Base-by-base conservation (phyloP, 2,797 vertebrate genomes). In the Setipinna tenuifilis region DNA sequence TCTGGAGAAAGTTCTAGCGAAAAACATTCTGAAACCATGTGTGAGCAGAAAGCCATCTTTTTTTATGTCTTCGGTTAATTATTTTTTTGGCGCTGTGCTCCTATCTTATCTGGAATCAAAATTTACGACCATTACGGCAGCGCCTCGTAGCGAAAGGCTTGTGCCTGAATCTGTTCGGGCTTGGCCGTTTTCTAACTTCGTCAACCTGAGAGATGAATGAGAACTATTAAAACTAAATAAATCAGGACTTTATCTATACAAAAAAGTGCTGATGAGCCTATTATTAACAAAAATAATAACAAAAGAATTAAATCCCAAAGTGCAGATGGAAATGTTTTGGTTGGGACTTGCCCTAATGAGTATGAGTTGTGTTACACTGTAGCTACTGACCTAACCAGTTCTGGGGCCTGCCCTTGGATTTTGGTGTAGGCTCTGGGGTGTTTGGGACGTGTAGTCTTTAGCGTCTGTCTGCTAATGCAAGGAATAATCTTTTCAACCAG, bases 401-500 rank as follows among this genome's bases (percentile, higher is more conserved):
- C 9, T 78, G 31, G 17, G 71, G 71, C 71, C 71, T 44, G 71
- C 6, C 35, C 1, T 78, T 35, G 16, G 19, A 19, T 78, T 21
- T 21, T 19, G 35, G 17, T 54, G 35, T 41, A 54, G 50, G 50
- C 50, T 54, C 9, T 21, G 71, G 31, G 41, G 71, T 9, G 16
- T 44, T 44, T 21, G 17, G 71, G 71, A 71, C 16, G 19, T 44
- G 35, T 44, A 41, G 81, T 82, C 68, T 87, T 82, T 85, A 62
- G 86, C 86, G 82, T 82, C 81, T 71, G 83, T 84, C 68, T 75
- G 81, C 85, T 85, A 81, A 54, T 83, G 54, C 50, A 83, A 86
- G 81, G 88, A 92, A 91, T 88, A 88, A 85, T 84, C 85, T 88
- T 85, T 86, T 81, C 85, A 84, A 83, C 86, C 86, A 91, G 90